Base-by-base conservation (phyloP, 1,140 invertebrate species). In the Cydia strobilella region DNA sequence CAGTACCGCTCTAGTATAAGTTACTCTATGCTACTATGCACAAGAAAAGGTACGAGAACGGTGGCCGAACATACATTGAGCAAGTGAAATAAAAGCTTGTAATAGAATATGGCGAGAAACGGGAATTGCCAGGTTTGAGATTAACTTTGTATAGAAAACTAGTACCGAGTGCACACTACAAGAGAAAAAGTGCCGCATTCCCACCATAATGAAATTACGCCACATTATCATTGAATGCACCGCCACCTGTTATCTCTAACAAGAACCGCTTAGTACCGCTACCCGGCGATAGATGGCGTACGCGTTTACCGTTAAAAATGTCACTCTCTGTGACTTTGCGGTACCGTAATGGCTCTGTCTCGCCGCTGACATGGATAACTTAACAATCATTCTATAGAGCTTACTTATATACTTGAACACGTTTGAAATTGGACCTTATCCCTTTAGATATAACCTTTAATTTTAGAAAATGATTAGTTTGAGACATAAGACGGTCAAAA, bases 241-340 rank as follows among this genome's bases (percentile, higher is more conserved):
- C 82, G 82, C 80, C 82, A 85, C 84, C 86, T 87, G 78, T 84
- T 72, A 81, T 77, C 78, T 63, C 69, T 81, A 74, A 78, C 76
- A 84, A 83, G 79, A 86, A 89, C 80, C 83, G 42, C 42, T 62
- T 74, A 81, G 80, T 91, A 89, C 89, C 25, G 35, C 77, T 79
- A 77, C 62, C 74, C 23, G 54, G 27, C 73, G 74, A 75, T 23
- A 86, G 84, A 86, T 85, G 83, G 77, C 84, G 79, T 31, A 12
- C 31, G 27, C 31, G 18, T 42, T 39, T 42, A 69, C 65, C 65
- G 65, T 69, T 69, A 35, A 69, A 69, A 69, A 35, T 39, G 65
- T 69, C 65, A 69, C 65, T 69, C 65, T 69, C 54, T n/a, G 54
- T 59, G 54, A 23, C 65, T 69, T 66, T 69, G 71, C 42, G 42